Base-by-base conservation (phyloP, 2,888 invertebrate genomes). In the Acleris holmiana region DNA sequence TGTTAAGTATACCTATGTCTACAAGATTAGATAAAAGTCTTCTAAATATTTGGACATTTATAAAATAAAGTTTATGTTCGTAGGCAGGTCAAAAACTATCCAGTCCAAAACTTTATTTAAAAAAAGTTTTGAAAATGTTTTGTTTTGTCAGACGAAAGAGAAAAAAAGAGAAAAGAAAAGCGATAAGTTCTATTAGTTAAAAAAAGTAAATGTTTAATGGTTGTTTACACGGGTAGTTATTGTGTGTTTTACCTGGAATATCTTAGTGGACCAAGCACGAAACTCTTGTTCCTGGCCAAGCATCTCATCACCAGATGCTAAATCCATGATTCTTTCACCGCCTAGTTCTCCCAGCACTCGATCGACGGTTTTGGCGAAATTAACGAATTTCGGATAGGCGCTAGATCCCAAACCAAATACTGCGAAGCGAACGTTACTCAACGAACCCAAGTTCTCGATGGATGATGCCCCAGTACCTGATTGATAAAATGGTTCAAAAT, bases 331-430 rank as follows among this genome's bases (percentile, higher is more conserved):
- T 66, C 97, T 93, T 83, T 98, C 98, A 0, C 98, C 98, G 0
- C 98, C 98, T 54, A 99, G 91, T 78, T 98, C 97, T 1, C 96
- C 96, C 15, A 99, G 90, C 59, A 98, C 94, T 80, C 96, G 97
- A 83, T 99, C 98, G 60, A 99, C 95, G 75, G 97, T 98, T 80
- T 97, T 96, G 0, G 98, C 98, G 78, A 98, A 99, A 40, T 98
- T 97, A 84, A 98, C 98, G 82, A 98, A 99, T 84, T 98, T 98
- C 0, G 99, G 99, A 85, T 99, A 99, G 0, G 98, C 98, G 72
- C 98, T 98, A 1, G 98, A 98, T 6, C 99, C 99, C 51, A 99
- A 89, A 0, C 96, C 98, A 80, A 99, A 99, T 8, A 99, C 98
- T 0, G 98, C 98, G 80, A 96, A 99, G 79, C 97, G 95, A 56